phyloP scores from a whole-genome alignment of 1,140 invertebrate genomes.

The Ctenoplectra terminalis region DNA sequence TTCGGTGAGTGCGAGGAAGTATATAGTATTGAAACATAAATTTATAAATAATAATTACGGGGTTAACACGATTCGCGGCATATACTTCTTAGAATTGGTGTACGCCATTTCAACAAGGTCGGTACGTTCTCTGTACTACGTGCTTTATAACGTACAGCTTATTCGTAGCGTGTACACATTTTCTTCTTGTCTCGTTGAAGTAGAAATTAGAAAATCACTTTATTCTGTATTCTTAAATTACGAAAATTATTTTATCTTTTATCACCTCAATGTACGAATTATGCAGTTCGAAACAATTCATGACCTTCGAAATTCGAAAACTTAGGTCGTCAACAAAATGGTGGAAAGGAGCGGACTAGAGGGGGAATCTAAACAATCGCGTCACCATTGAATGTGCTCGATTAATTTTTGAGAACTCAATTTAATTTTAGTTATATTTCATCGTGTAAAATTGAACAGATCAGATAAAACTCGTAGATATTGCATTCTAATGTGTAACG shows the following conservation, averaged over 20 bases:
- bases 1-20: not conserved
- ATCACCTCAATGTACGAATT: not conserved
- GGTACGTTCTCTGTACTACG: constrained; percentile 44
- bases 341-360: constrained; percentile 49
- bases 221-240: not conserved
- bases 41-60: not conserved
- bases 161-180: not conserved
- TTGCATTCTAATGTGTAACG: not conserved
- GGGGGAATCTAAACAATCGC: constrained; percentile 50
- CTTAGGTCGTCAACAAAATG: constrained; percentile 52
- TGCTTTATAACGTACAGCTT: constrained; percentile 35
- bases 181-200: not conserved
- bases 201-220: not conserved
- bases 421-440: too few species aligned
- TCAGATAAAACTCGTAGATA: not conserved
- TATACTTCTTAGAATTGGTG: constrained; percentile 22
- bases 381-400: constrained; percentile 24
- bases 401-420: not conserved
- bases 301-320: constrained; percentile 47
- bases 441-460: not conserved
- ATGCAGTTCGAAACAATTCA: not conserved
- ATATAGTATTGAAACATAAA: not conserved
- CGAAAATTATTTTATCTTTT: not conserved
- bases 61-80: not conserved
- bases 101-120: constrained; percentile 59